Evolutionary conservation across 2,797 vertebrate species (phyloP).

Genomic region (Girardinus metallicus): DNA sequence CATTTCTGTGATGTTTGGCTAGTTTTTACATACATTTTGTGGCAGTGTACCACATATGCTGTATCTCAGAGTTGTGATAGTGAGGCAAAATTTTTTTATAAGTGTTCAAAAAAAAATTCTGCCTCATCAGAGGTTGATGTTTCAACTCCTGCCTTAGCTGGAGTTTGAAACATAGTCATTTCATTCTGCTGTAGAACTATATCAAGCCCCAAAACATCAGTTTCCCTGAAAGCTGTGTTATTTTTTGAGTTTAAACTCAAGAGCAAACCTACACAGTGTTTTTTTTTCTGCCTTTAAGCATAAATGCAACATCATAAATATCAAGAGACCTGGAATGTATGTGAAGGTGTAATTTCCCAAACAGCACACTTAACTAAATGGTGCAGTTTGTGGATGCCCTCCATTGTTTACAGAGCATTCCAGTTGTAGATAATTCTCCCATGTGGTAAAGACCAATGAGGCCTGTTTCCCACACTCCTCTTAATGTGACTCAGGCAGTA

Average conservation of each 20-base stretch:
- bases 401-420: slow-evolving; percentile 51
- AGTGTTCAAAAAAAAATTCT: background rate
- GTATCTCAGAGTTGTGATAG: background rate
- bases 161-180: background rate
- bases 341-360: slow-evolving; percentile 17
- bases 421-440: slow-evolving; percentile 44
- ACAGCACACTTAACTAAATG: slow-evolving; percentile 25
- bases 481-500: slow-evolving; percentile 42
- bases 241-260: background rate
- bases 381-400: slow-evolving; percentile 14
- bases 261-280: background rate
- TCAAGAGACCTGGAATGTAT: background rate
- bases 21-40: background rate
- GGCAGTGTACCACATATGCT: background rate
- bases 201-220: background rate
- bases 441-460: slow-evolving; percentile 41
- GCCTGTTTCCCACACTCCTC: slow-evolving; percentile 64
- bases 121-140: too few relatives aligned
- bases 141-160: background rate
- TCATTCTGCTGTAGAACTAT: background rate
- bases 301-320: background rate
- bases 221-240: background rate
- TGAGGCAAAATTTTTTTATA: background rate
- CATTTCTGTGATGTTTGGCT: background rate
- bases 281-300: background rate